Evolutionary conservation across 2,888 invertebrate species (phyloP), one percentile per base, ranked within the genome.

Genomic region (Hydrotaea cyrtoneurina): DNA sequence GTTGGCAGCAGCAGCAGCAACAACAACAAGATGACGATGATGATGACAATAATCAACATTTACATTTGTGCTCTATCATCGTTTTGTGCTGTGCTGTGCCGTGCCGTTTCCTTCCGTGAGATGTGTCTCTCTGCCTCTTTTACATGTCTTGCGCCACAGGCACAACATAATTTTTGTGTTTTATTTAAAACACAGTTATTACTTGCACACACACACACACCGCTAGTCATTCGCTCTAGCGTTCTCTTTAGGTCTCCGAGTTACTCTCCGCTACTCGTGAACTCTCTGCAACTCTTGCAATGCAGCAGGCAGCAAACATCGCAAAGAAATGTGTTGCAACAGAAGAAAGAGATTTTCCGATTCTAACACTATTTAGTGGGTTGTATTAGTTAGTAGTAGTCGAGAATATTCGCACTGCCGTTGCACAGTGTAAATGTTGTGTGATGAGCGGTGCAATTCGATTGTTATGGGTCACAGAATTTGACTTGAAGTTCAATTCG

Each of bases 11-110:
- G 57, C 59, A 21, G 21, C 21, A 36, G 69, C 39, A 39, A 13
- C 7, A 3, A 13, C 39, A 39, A 1, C 13, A 39, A 10, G 39
- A 39, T 39, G 39, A 39, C 10, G 39, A 57, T 76, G 43, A 80
- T 23, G 13, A 57, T 57, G 19, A 57, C 17, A 21, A 62, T 62
- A 23, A 59, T 23, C 39, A 66, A 39, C 43, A 69, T 69, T 43
- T 23, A 15, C 26, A 59, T 59, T 59, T 69, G 69, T 69, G 69
- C 69, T 69, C 69, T 46, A 69, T 46, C 69, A 69, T 59, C 26
- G 59, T 59, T 15, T 23, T 26, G 21, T 19, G 21, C 26, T 57
- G 31, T 59, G 59, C 55, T 55, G 11, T 59, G 31, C 31, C 7
- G 3, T 31, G 7, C 7, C 7, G 3, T 21, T 15, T 59, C 23